A percentile compares a stretch with the other conserved stretches of the same genome.
Conservation (phyloP, 2,797 vertebrate species). For the Botia almorhae region DNA sequence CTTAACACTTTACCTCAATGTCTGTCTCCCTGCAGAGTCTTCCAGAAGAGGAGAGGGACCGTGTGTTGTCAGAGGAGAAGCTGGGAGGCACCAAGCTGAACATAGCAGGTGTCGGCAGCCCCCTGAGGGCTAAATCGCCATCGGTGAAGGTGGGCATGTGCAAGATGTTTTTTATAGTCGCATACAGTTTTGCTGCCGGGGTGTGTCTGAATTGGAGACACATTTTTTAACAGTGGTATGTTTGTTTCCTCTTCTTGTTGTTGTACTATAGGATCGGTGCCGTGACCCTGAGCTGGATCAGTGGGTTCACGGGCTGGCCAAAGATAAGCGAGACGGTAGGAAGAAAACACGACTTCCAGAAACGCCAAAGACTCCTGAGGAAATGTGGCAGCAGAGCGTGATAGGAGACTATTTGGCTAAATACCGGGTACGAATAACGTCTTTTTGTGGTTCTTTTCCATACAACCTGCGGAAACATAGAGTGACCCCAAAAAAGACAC, state of each 20-base stretch:
- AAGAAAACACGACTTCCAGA: conserved; percentile 76
- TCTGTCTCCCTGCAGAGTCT: conserved; percentile 70
- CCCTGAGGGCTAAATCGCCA: conserved; percentile 74
- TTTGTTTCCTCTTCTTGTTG: not conserved
- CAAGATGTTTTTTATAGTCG: not conserved
- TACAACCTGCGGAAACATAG: not conserved
- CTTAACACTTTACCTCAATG: not conserved
- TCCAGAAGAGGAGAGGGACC: conserved; percentile 79
- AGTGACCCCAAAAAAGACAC: not conserved
- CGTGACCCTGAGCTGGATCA: conserved; percentile 72
- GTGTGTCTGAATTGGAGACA: not conserved
- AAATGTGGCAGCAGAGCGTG: conserved; percentile 83
- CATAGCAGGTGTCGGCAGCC: conserved; percentile 62
- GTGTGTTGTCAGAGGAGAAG: conserved; percentile 79
- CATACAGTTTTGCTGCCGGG: not conserved
- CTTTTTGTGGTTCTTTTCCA: not conserved
- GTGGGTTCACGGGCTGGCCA: conserved; percentile 63
- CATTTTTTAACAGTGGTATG: too few relatives aligned
- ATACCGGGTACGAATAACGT: conserved; percentile 71
- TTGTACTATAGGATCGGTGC: conserved; percentile 61
- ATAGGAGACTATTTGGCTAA: conserved; percentile 81
- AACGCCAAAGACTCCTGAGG: conserved; percentile 79
- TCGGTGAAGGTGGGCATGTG: conserved; percentile 69
- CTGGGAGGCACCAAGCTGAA: conserved; percentile 69
- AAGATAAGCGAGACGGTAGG: conserved; percentile 71